Conservation (phyloP, 2,888 invertebrate species). For the Hipparchia sbordonii region DNA sequence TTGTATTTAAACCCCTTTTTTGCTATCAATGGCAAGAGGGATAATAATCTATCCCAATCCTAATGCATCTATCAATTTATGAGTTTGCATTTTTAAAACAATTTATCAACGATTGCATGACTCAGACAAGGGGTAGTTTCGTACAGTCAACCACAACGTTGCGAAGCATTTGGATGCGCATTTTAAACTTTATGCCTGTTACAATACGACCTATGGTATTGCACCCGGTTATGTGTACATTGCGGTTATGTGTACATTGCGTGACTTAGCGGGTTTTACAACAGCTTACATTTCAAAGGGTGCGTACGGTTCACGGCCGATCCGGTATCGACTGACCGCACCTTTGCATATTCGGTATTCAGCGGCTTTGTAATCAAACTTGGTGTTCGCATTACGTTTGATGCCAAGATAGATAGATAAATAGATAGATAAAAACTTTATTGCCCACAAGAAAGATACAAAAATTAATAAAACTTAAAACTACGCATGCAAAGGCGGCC, state of each 20-base stretch:
- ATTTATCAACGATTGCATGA: not conserved
- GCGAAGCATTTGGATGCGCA: not conserved
- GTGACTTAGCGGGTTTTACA: constrained; percentile 40
- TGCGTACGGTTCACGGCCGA: constrained; percentile 51
- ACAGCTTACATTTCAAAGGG: constrained; percentile 44
- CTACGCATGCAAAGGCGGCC: too few species aligned
- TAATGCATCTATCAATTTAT: too few species aligned
- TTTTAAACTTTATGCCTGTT: constrained; percentile 12
- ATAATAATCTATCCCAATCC: too few species aligned
- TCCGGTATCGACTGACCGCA: constrained; percentile 44
- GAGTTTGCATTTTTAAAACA: not conserved
- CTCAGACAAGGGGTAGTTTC: constrained; percentile 7
- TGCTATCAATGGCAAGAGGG: too few species aligned
- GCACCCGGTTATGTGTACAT: not conserved
- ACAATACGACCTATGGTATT: constrained; percentile 22
- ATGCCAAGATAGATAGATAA: too few species aligned
- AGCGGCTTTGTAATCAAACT: constrained; percentile 12
- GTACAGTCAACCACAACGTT: constrained; percentile 7
- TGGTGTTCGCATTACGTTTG: not conserved
- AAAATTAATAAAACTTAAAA: too few species aligned
- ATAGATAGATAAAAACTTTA: too few species aligned
- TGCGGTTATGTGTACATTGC: constrained; percentile 24
- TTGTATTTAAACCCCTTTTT: too few species aligned
- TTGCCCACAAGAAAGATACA: too few species aligned
- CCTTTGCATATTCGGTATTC: constrained; percentile 17